phyloP scores from a whole-genome alignment of 1,140 invertebrate species.

The Aricia agestis region DNA sequence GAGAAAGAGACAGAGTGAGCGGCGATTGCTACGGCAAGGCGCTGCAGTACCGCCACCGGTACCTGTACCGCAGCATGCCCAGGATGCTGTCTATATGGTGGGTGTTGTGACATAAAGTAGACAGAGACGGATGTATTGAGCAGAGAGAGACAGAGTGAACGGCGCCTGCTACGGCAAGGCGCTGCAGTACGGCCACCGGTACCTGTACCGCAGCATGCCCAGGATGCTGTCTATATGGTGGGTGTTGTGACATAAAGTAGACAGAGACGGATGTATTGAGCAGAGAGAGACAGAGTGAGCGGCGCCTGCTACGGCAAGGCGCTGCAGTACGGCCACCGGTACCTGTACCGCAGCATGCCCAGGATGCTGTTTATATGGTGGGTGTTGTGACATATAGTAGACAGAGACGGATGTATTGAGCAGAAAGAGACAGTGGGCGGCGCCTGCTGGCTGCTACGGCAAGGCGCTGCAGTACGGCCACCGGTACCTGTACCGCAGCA shows the following conservation, averaged over 20 bases:
- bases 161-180: slow-evolving; percentile 88
- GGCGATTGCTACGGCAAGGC: slow-evolving; percentile 88
- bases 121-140: too few relatives aligned
- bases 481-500: slow-evolving; percentile 94
- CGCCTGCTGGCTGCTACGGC: slow-evolving; percentile 78
- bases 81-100: slow-evolving; percentile 93
- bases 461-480: slow-evolving; percentile 91
- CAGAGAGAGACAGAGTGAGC: too few relatives aligned
- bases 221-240: slow-evolving; percentile 93
- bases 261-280: too few relatives aligned
- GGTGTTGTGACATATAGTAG: slow-evolving; percentile 13
- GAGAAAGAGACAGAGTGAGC: too few relatives aligned
- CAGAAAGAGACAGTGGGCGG: too few relatives aligned
- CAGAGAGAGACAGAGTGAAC: too few relatives aligned
- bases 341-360: slow-evolving; percentile 96
- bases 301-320: slow-evolving; percentile 88
- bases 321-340: slow-evolving; percentile 89
- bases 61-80: slow-evolving; percentile 96
- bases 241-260: slow-evolving; percentile 13
- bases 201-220: slow-evolving; percentile 96
- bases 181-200: slow-evolving; percentile 89
- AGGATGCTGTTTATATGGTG: slow-evolving; percentile 93
- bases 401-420: too few relatives aligned
- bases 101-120: slow-evolving; percentile 13
- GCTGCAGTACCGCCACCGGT: slow-evolving; percentile 89